These are phyloP conservation scores for Bagarius yarrelli DNA, from an alignment of 2,113 vertebrate species.

Conservation along the genomic window DNA sequence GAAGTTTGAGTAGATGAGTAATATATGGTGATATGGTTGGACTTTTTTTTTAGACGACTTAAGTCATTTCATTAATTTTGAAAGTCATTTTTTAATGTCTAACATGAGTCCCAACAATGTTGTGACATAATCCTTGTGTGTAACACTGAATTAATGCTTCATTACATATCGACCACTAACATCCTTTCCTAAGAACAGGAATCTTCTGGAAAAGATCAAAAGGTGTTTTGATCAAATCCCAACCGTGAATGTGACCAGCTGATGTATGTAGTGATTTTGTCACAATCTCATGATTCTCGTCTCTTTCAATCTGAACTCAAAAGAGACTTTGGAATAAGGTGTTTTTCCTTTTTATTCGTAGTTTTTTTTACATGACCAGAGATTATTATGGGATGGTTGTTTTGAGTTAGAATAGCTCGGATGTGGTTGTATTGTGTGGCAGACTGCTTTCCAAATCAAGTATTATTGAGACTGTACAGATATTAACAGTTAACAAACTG, in stretches of 20 bases:
- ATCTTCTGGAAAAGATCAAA: not conserved
- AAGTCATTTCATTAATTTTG: not conserved
- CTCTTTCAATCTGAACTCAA: not conserved
- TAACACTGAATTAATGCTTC: not conserved
- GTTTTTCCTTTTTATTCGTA: not conserved
- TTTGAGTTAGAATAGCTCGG: not conserved
- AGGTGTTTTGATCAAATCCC: not conserved
- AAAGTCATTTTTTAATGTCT: not conserved
- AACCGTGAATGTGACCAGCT: not conserved
- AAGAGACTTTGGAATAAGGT: not conserved
- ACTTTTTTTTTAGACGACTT: not conserved
- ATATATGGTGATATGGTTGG: not conserved
- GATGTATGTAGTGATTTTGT: constrained; percentile 1
- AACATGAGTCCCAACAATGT: not conserved
- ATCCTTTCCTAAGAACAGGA: not conserved
- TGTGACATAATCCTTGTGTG: not conserved
- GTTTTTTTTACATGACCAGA: not conserved
- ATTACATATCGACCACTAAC: not conserved
- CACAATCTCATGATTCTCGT: not conserved
- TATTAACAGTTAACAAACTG: constrained; percentile 59
- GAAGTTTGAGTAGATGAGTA: not conserved
- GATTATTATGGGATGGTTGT: not conserved
- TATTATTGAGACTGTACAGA: constrained; percentile 44
- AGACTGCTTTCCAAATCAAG: not conserved
- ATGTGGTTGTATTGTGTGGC: constrained; percentile 6